Percentiles rank a stretch among this genome's conserved stretches.
Conservation (phyloP, 2,797 vertebrate species). For the Cyprinodon diabolis region DNA sequence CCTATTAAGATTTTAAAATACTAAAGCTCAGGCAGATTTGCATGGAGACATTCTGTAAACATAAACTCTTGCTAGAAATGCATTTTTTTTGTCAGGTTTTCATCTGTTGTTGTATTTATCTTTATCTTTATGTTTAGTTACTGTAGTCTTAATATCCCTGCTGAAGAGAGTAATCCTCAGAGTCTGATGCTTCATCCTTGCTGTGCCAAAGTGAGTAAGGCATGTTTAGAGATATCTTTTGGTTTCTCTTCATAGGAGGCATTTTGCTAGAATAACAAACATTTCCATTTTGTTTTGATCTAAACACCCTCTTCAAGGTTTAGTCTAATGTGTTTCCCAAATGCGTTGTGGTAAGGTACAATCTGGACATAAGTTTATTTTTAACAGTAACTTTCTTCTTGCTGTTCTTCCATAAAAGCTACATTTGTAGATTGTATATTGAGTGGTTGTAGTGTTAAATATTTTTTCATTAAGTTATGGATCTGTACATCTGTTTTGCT, state of each 20-base stretch:
- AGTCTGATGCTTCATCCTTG: neutral
- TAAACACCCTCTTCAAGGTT: neutral
- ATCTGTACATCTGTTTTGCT: neutral
- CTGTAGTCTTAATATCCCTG: neutral
- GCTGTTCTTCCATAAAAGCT: neutral
- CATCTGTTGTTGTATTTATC: neutral
- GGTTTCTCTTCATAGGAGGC: neutral
- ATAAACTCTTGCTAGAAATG: neutral
- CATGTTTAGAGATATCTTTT: neutral
- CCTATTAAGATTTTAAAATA: neutral
- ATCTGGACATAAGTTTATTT: neutral
- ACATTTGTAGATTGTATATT: no score
- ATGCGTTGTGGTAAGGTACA: neutral
- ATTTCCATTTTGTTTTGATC: neutral
- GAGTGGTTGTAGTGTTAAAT: neutral
- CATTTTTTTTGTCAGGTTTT: neutral
- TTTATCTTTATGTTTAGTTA: neutral
- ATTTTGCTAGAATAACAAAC: neutral
- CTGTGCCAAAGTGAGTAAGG: neutral
- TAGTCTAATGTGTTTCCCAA: neutral
- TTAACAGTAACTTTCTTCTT: neutral
- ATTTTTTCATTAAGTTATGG: neutral
- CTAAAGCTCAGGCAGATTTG: neutral
- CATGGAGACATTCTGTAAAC: neutral
- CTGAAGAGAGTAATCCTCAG: neutral